A percentile compares a stretch with the other conserved stretches of the same genome.
Evolutionary conservation across 2,113 vertebrate genomes (phyloP).

Genomic region (Pollachius pollachius): DNA sequence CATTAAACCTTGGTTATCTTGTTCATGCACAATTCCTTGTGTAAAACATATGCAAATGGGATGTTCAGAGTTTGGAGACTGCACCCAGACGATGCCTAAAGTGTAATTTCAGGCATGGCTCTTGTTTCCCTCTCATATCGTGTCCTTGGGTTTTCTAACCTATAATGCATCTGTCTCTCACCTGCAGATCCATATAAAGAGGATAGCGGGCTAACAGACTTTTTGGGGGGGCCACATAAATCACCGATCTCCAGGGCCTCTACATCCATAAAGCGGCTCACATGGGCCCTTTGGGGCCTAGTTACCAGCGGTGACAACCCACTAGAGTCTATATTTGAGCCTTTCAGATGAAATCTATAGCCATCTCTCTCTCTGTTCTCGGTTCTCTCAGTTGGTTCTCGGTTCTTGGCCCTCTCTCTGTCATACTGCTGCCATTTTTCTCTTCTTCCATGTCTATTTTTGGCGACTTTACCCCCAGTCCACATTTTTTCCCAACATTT

Average conservation of each 20-base stretch:
- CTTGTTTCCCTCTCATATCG: neutral
- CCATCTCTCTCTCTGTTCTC: slow-evolving; percentile 28
- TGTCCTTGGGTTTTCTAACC: neutral
- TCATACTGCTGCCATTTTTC: neutral
- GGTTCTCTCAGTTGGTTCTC: slow-evolving; percentile 16
- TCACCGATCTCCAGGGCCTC: slow-evolving; percentile 46
- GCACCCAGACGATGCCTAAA: too few species aligned
- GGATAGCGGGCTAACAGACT: slow-evolving; percentile 78
- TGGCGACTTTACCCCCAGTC: neutral
- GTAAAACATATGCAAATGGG: too few species aligned
- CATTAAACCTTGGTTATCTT: too few species aligned
- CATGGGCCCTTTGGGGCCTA: slow-evolving; percentile 52
- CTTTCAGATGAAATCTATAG: slow-evolving; percentile 46
- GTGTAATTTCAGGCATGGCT: too few species aligned
- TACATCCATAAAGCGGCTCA: slow-evolving; percentile 52
- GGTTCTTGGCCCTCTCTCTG: slow-evolving; percentile 13
- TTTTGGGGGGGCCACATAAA: slow-evolving; percentile 32
- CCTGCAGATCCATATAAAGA: slow-evolving; percentile 96
- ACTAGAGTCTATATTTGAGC: slow-evolving; percentile 42
- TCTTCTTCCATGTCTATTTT: neutral
- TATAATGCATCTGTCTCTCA: slow-evolving; percentile 41
- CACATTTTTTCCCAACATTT: too few species aligned
- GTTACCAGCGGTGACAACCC: slow-evolving; percentile 57
- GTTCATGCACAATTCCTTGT: too few species aligned
- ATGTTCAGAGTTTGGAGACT: too few species aligned